Percentiles rank a stretch among this genome's conserved stretches.
Evolutionary conservation across 1,140 invertebrate genomes (phyloP).

Genomic region (Bombus soroeensis): DNA sequence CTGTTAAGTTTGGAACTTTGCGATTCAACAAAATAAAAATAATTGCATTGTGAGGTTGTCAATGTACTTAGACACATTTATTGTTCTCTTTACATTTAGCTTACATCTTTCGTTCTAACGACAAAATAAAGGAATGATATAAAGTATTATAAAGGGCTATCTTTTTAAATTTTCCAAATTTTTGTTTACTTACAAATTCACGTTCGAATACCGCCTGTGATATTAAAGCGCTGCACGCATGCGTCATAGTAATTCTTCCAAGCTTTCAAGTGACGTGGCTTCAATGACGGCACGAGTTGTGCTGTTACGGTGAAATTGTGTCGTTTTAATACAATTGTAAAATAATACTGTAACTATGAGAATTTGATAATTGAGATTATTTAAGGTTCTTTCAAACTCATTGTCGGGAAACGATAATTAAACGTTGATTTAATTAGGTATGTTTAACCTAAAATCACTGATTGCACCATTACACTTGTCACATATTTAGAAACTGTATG

Average conservation of each 20-base stretch:
- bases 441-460: slow-evolving; percentile 37
- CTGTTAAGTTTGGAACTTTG: too few species aligned
- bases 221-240: slow-evolving; percentile 28
- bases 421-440: background rate
- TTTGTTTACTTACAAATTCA: background rate
- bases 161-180: background rate
- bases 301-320: slow-evolving; percentile 21
- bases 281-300: slow-evolving; percentile 65
- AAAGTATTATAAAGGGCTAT: background rate
- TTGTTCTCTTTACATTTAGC: background rate
- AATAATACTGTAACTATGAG: slow-evolving; percentile 49
- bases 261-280: slow-evolving; percentile 75
- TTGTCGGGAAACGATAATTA: slow-evolving; percentile 4
- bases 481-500: slow-evolving; percentile 35
- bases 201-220: slow-evolving; percentile 13
- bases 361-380: background rate
- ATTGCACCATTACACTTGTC: background rate
- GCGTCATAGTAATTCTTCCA: slow-evolving; percentile 24
- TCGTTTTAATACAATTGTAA: slow-evolving; percentile 30
- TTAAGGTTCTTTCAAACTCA: background rate
- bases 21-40: background rate
- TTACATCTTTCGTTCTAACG: background rate
- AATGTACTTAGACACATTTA: background rate
- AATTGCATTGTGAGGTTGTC: background rate
- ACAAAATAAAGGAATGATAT: background rate